Evolutionary conservation across 2,113 vertebrate species (phyloP), one percentile per base, ranked within the genome.

Genomic region (Eretmochelys imbricata): DNA sequence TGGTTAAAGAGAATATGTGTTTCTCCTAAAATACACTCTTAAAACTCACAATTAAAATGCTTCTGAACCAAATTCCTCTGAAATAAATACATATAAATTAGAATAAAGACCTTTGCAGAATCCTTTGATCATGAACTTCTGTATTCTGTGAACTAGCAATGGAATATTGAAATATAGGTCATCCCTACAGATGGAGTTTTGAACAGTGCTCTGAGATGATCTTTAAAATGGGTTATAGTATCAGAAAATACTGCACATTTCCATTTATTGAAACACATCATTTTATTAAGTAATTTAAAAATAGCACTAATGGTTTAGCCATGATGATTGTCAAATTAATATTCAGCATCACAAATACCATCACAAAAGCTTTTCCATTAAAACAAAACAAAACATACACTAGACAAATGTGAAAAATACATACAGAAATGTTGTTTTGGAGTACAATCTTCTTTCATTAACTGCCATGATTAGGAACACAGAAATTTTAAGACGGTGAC

Each of bases 391-490:
- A n/a, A 29, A 62, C 42, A 29, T 8, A 83, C 59, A 72, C 22
- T n/a, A 92, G 42, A 78, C 94, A 95, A 97, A 80, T 46, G 5
- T 81, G 48, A 69, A 59, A 48, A 95, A 93, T 53, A 93, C 91
- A 82, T 89, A 97, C 81, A 94, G 87, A 88, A 89, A n/a, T 51
- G 88, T 51, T n/a, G 87, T 81, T 81, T 59, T 93, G n/a, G 82
- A 75, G 5, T 87, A 80, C 42, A 89, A 51, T 25, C 80, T 96
- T 88, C 55, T 93, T 88, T 85, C 89, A 19, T 88, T 53, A 88
- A 88, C 3, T 89, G 57, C 49, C 84, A 96, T 87, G 57, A 91
- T 62, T 69, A 55, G 59, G 50, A 84, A 76, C 46, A 22, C 35
- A n/a, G 76, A 72, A 55, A 76, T 48, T 88, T 76, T 55, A 93